Base-by-base conservation (phyloP, 2,888 invertebrate species). In the Drosophila paramelanica region DNA sequence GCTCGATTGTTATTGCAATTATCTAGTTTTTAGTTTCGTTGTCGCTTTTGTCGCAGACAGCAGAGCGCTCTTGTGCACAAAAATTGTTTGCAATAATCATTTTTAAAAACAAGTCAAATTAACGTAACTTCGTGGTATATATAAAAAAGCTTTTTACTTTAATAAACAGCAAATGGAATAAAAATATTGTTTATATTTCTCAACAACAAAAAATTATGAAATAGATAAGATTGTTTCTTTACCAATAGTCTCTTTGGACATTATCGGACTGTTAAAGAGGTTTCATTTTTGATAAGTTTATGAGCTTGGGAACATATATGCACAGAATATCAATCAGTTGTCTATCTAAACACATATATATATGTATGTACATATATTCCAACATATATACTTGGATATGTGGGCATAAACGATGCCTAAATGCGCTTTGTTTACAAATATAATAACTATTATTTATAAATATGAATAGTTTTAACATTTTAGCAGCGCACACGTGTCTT, bases 291-390 rank as follows among this genome's bases (percentile, higher is more conserved):
- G 17, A 41, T 42, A 20, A n/a, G 8, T 36, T 36, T 23, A 17
- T 23, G 33, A 5, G 17, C 11, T 23, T 52, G 5, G 7, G 13
- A 55, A 45, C 49, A 43, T 23, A 52, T 60, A 71, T 42, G 27
- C 31, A 45, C 5, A 42, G 69, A 64, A 75, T 73, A 58, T 20
- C 58, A 73, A 77, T 62, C 42, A 67, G 38, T 25, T 42, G 45
- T 46, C 45, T 41, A 25, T 25, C 11, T 1, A 8, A 11, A 23
- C 8, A 14, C 8, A 42, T 14, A n/a, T 6, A n/a, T n/a, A n/a
- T n/a, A 33, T 4, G 6, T 23, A 50, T 10, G 4, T 17, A 17
- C n/a, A 53, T 13, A 41, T 41, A 33, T 43, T 23, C n/a, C 7
- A 7, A 8, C 20, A n/a, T 36, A 14, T n/a, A 42, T 23, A 42